Conservation (phyloP, 2,113 vertebrate genomes). For the Pogona vitticeps region DNA sequence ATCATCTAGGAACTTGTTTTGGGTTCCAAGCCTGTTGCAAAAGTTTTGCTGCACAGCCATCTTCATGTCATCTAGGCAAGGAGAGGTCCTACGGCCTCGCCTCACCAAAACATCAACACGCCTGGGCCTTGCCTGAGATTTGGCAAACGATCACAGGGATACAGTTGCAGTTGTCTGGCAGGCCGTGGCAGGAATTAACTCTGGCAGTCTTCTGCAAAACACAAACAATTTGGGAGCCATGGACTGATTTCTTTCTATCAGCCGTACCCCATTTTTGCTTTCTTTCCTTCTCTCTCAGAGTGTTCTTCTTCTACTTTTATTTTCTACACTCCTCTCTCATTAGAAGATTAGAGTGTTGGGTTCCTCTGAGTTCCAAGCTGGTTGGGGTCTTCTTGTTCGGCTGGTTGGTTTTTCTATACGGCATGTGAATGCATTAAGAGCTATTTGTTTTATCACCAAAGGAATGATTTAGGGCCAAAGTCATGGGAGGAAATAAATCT, state of each 20-base stretch:
- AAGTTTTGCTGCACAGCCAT: constrained; percentile 10
- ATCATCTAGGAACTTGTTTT: accelerated
- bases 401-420: too few relatives aligned
- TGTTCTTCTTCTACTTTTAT: constrained; percentile 28
- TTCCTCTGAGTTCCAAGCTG: not conserved
- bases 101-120: constrained; percentile 57
- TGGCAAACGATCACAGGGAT: constrained; percentile 73
- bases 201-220: constrained; percentile 51
- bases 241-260: constrained; percentile 37
- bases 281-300: not conserved
- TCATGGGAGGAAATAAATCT: constrained; percentile 27
- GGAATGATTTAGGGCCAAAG: constrained; percentile 35
- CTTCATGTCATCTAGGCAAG: constrained; percentile 38
- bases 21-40: not conserved
- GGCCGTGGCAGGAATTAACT: constrained; percentile 20
- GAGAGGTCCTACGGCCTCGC: constrained; percentile 42
- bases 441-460: constrained; percentile 25
- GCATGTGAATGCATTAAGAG: constrained; percentile 25
- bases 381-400: too few relatives aligned
- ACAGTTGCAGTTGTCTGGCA: constrained; percentile 66
- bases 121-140: constrained; percentile 65
- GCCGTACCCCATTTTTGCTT: constrained; percentile 21
- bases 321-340: too few relatives aligned
- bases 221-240: constrained; percentile 32
- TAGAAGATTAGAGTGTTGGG: constrained; percentile 3